Percentiles rank a stretch among this genome's conserved stretches.
Evolutionary conservation across 2,113 vertebrate genomes (phyloP).

Genomic region (Rattus rattus): DNA sequence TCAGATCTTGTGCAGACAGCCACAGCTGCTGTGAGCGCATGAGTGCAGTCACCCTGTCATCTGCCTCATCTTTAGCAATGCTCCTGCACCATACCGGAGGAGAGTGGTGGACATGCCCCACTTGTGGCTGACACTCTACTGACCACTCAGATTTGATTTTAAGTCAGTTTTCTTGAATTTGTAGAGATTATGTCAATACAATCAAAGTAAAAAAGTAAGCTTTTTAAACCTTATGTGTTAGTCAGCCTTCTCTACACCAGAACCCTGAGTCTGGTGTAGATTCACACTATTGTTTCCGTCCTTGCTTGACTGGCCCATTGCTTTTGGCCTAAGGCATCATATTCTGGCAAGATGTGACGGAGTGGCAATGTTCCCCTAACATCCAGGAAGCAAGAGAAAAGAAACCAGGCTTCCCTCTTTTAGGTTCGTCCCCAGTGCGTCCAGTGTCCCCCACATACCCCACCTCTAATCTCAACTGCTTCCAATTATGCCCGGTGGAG

Average conservation of each 20-base stretch:
- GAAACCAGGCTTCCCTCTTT: neutral
- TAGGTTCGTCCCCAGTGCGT: too few relatives aligned
- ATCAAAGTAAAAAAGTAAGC: conserved; percentile 20
- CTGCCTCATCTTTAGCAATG: neutral
- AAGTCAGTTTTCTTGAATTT: conserved; percentile 19
- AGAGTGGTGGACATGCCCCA: neutral
- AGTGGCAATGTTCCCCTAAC: neutral
- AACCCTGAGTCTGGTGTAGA: neutral
- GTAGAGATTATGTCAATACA: neutral
- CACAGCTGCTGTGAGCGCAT: neutral
- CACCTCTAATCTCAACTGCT: neutral
- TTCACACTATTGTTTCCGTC: neutral
- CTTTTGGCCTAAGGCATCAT: neutral
- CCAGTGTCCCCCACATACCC: too few relatives aligned
- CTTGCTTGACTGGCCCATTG: neutral
- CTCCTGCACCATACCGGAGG: neutral
- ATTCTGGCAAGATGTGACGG: neutral
- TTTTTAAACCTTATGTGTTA: neutral
- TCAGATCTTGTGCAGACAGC: neutral
- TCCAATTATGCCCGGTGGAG: neutral
- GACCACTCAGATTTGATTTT: too few relatives aligned
- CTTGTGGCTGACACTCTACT: neutral
- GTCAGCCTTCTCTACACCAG: neutral
- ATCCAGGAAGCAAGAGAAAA: neutral
- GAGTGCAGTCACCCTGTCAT: neutral